Percentiles rank a stretch among this genome's conserved stretches.
phyloP scores from a whole-genome alignment of 2,113 vertebrate species.

The Cyanoderma ruficeps region DNA sequence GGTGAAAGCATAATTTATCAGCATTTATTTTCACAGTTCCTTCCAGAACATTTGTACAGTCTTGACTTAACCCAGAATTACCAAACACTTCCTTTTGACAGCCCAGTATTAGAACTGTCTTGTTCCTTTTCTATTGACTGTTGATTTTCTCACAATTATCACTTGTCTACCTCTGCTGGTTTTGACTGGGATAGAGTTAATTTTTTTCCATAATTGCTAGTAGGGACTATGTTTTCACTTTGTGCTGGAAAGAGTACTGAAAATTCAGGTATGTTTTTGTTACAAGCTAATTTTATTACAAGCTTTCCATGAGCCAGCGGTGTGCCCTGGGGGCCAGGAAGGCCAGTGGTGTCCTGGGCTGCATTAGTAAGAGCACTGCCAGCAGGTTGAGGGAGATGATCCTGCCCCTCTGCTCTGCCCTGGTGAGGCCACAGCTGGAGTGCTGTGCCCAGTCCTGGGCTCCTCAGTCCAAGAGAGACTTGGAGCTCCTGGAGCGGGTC shows the following conservation, averaged over 20 bases:
- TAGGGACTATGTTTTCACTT: background rate
- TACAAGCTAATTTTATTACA: background rate
- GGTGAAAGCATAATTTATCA: background rate
- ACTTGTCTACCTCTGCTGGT: background rate
- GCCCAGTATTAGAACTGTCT: background rate
- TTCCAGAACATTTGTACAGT: background rate
- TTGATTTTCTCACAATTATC: background rate
- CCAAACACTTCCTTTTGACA: background rate
- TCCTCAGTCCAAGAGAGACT: background rate
- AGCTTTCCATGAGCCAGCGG: background rate
- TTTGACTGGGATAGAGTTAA: background rate
- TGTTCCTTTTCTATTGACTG: background rate
- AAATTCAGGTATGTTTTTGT: background rate
- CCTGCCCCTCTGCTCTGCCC: background rate
- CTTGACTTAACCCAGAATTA: background rate
- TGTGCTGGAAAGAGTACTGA: background rate
- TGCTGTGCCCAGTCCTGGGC: background rate
- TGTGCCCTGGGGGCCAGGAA: too few relatives aligned
- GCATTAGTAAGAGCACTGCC: background rate
- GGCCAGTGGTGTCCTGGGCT: fast-evolving
- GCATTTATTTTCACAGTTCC: background rate
- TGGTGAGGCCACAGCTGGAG: background rate
- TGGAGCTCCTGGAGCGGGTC: fast-evolving
- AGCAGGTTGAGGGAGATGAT: background rate
- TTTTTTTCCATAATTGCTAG: background rate